Percentiles rank a stretch among this genome's conserved stretches.
These are phyloP conservation scores for Clistopyga incitator DNA, from an alignment of 2,888 invertebrate species.

Conservation along the genomic window DNA sequence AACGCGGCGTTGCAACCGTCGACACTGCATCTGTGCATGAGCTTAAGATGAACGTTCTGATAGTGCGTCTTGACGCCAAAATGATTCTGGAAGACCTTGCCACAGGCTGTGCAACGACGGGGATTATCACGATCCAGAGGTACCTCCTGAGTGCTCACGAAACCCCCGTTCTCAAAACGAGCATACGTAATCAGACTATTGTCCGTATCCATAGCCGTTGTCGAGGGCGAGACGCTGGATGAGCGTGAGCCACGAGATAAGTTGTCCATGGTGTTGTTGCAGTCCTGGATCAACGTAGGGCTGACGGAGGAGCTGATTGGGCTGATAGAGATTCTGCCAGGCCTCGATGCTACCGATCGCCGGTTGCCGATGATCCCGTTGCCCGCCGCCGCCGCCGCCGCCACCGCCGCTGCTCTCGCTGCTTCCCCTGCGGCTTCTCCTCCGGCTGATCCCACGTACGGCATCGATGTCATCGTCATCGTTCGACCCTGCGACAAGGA, in stretches of 20 bases:
- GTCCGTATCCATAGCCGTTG: conserved; percentile 84
- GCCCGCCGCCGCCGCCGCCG: conserved; percentile 24
- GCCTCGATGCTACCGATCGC: conserved; percentile 85
- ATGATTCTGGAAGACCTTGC: conserved; percentile 96
- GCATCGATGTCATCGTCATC: conserved; percentile 85
- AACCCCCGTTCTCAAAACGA: conserved; percentile 90
- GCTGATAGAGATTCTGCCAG: conserved; percentile 86
- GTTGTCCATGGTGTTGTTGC: conserved; percentile 79
- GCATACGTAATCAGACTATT: conserved; percentile 86
- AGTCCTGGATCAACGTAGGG: conserved; percentile 84
- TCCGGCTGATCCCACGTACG: conserved; percentile 73
- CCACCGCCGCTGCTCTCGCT: conserved; percentile 48
- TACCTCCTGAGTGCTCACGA: conserved; percentile 91
- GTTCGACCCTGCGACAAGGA: conserved; percentile 91
- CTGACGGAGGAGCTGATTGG: conserved; percentile 83
- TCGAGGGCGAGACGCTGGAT: conserved; percentile 84
- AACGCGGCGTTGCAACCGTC: conserved; percentile 98
- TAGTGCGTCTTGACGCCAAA: conserved; percentile 97
- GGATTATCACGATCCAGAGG: conserved; percentile 97
- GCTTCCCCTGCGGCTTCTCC: conserved; percentile 61
- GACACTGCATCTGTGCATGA: conserved; percentile 97
- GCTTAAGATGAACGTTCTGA: conserved; percentile 97
- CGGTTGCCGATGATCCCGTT: conserved; percentile 15
- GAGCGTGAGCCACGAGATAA: conserved; percentile 84
- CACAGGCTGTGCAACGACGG: conserved; percentile 95